Evolutionary conservation across 2,888 invertebrate genomes (phyloP), one percentile per base, ranked within the genome.

Genomic region (Drosophila colorata): DNA sequence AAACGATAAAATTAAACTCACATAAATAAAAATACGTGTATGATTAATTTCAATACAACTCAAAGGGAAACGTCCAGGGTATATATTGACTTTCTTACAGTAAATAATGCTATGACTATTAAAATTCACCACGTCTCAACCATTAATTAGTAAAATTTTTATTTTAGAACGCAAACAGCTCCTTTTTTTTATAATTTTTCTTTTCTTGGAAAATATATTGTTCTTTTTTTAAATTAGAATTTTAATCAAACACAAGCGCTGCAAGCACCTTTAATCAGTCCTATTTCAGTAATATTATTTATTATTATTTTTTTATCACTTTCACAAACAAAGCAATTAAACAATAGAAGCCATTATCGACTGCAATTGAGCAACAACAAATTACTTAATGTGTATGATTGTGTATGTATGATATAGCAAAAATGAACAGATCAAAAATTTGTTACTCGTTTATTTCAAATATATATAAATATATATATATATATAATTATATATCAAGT

Each of bases 381-480:
- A 20, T 20, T 20, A 20, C 20, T 2, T 20, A 20, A 35, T 43
- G 33, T 14, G 8, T 35, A 37, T 31, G 31, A 31, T 4, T 33
- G 33, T 28, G 18, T 14, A 11, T 13, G 16, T 52, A 18, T 28
- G 5, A 14, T 8, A 8, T 6, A 4, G 28, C 47, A 47, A 37
- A 23, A 14, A 9, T 1, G n/a, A 38, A 20, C 13, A 7, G 18
- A 6, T 8, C 5, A 40, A 28, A 28, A 13, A 18, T 51, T 9
- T 1, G 4, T 8, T 16, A 38, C 9, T 18, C 16, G 16, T 13
- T 4, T 18, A 14, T 25, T 6, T n/a, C 18, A n/a, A 33, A 23
- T 16, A 23, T 23, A 6, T 33, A 33, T 33, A 47, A 55, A 33
- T 46, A 55, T 23, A 16, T 9, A 13, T 55, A 33, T 20, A 20